Percentiles rank a stretch among this genome's conserved stretches.
These are phyloP conservation scores for Embidobia sp. DNA, from an alignment of 2,888 invertebrate genomes.

Conservation along the genomic window DNA sequence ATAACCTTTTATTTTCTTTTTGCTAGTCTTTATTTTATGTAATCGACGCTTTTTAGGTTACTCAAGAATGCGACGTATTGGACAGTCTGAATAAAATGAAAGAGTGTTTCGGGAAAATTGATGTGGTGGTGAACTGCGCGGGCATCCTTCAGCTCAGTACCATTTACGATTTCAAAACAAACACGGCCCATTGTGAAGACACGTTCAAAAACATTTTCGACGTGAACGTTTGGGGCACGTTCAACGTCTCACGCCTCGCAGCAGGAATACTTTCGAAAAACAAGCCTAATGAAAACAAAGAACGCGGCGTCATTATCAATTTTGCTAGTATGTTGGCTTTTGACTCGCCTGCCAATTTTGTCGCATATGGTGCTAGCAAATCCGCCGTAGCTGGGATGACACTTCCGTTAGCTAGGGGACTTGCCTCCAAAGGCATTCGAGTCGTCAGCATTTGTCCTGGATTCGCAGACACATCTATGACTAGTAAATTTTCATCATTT, in stretches of 20 bases:
- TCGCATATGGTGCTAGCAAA: conserved; percentile 68
- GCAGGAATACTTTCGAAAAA: conserved; percentile 66
- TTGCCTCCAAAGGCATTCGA: conserved; percentile 69
- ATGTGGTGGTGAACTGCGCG: conserved; percentile 67
- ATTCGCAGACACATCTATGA: conserved; percentile 67
- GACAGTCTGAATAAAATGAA: conserved; percentile 66
- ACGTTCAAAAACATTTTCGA: conserved; percentile 65
- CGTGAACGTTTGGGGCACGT: conserved; percentile 69
- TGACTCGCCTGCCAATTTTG: conserved; percentile 55
- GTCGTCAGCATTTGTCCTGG: conserved; percentile 92
- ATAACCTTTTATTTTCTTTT: no score
- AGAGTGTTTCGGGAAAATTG: conserved; percentile 68
- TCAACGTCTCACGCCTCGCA: conserved; percentile 68
- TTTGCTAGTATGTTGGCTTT: conserved; percentile 66
- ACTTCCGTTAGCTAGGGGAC: conserved; percentile 67
- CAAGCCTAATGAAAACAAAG: conserved; percentile 64
- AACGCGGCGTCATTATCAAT: conserved; percentile 71
- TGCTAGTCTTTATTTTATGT: no score
- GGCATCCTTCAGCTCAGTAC: conserved; percentile 50
- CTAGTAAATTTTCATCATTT: conserved; percentile 44
- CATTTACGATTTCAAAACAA: conserved; percentile 66
- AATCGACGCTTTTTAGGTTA: conserved; percentile 55
- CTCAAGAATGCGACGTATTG: conserved; percentile 66
- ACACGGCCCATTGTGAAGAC: conserved; percentile 65
- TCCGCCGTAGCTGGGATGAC: conserved; percentile 71